These are phyloP conservation scores for Nymphalis io DNA, from an alignment of 1,140 invertebrate species.

Conservation along the genomic window DNA sequence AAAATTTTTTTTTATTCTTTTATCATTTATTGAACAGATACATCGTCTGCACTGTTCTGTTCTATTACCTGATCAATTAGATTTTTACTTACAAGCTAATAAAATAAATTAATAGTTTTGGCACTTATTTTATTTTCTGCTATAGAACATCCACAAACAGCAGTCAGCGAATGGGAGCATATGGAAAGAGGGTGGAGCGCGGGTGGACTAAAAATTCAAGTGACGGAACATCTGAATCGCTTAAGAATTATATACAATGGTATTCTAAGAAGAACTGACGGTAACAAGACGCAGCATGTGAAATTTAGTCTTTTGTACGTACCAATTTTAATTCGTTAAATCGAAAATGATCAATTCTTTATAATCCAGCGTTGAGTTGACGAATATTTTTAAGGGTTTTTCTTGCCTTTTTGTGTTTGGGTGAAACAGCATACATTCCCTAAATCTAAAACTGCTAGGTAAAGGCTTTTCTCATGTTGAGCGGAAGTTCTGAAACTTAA, in stretches of 20 bases:
- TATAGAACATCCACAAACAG: conserved; percentile 60
- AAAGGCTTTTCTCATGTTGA: too few species aligned
- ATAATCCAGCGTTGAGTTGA: too few species aligned
- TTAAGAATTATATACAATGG: conserved; percentile 84
- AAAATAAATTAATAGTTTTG: not conserved
- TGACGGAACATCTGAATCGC: conserved; percentile 77
- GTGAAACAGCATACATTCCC: too few species aligned
- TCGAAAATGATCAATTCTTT: too few species aligned
- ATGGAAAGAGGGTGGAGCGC: conserved; percentile 72
- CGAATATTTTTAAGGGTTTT: too few species aligned
- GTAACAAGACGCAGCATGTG: conserved; percentile 73
- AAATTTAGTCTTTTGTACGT: conserved; percentile 58
- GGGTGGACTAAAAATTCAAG: conserved; percentile 81
- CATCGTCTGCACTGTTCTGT: not conserved
- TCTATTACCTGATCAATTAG: too few species aligned
- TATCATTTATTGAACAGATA: not conserved
- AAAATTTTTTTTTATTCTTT: too few species aligned
- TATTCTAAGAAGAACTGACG: conserved; percentile 73
- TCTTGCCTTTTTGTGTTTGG: too few species aligned
- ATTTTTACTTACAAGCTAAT: too few species aligned
- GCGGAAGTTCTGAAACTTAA: too few species aligned
- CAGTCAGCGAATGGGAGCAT: conserved; percentile 49
- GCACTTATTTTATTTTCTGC: not conserved
- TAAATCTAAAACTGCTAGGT: too few species aligned
- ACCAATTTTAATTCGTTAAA: not conserved